These are phyloP conservation scores for Halictus rubicundus DNA, from an alignment of 1,140 invertebrate genomes.

Conservation along the genomic window DNA sequence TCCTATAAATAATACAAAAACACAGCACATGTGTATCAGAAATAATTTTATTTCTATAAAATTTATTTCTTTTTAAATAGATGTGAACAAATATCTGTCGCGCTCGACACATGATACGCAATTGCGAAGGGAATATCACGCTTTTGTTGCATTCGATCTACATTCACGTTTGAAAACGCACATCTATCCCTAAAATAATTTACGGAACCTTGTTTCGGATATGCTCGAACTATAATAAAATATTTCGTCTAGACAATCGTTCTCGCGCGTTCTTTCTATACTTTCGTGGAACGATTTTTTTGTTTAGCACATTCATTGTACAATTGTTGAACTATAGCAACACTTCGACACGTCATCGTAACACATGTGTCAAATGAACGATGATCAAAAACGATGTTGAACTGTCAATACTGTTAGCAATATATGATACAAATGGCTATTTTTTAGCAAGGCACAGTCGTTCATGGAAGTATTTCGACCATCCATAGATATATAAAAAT, in stretches of 20 bases:
- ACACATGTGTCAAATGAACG: too few species aligned
- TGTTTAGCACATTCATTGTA: background rate
- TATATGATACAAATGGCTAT: too few species aligned
- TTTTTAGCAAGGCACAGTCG: too few species aligned
- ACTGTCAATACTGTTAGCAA: too few species aligned
- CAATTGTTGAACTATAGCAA: background rate
- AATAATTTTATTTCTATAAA: constrained; percentile 39
- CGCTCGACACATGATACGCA: background rate
- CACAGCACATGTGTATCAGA: constrained; percentile 4
- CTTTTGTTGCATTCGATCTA: background rate
- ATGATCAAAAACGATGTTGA: too few species aligned
- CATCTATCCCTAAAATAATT: constrained; percentile 14
- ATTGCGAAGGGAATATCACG: background rate
- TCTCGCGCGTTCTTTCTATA: background rate
- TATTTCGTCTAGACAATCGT: background rate
- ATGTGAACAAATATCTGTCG: too few species aligned
- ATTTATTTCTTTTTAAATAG: constrained; percentile 8
- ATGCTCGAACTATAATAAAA: background rate
- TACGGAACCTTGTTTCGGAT: background rate
- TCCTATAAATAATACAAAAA: too few species aligned
- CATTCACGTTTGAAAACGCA: background rate
- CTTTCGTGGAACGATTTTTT: background rate
- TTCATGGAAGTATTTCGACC: too few species aligned
- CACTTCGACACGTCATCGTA: background rate
- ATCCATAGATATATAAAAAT: too few species aligned